These are phyloP conservation scores for Drosophila mulleri DNA, from an alignment of 2,888 invertebrate genomes.

Conservation along the genomic window DNA sequence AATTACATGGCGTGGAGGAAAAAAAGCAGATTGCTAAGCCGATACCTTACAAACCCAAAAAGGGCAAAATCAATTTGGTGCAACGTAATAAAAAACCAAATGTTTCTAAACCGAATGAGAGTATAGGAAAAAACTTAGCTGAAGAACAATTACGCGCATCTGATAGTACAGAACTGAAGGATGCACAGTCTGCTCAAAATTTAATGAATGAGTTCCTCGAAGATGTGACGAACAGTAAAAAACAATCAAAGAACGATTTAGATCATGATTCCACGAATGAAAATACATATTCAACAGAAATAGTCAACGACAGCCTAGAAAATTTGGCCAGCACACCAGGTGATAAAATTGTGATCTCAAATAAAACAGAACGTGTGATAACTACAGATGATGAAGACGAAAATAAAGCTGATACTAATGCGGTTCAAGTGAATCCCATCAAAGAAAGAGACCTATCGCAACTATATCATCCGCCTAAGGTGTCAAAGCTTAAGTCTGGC, in stretches of 20 bases:
- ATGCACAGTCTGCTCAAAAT: background rate
- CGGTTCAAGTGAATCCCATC: background rate
- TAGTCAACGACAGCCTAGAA: background rate
- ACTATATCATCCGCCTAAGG: slow-evolving; percentile 67
- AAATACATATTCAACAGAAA: background rate
- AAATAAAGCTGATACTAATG: background rate
- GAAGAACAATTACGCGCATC: background rate
- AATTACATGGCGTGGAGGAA: background rate
- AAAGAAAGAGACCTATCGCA: slow-evolving; percentile 47
- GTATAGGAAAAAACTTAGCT: background rate
- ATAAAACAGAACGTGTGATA: slow-evolving; percentile 10
- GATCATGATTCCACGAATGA: too few species aligned
- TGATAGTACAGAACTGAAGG: background rate
- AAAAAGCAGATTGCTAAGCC: slow-evolving; percentile 2
- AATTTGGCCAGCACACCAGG: background rate
- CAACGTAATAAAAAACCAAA: slow-evolving; percentile 66
- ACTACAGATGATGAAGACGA: background rate
- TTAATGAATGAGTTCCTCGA: background rate
- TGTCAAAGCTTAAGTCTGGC: slow-evolving; percentile 46
- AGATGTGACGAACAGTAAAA: background rate
- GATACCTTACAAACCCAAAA: slow-evolving; percentile 60
- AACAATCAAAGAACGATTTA: background rate
- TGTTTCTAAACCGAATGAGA: slow-evolving; percentile 16
- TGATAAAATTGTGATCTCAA: slow-evolving; percentile 1
- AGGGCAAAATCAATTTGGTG: slow-evolving; percentile 78